Percentiles rank a stretch among this genome's conserved stretches.
These are phyloP conservation scores for Planiliza haematocheilus DNA, from an alignment of 2,113 vertebrate species.

Conservation along the genomic window DNA sequence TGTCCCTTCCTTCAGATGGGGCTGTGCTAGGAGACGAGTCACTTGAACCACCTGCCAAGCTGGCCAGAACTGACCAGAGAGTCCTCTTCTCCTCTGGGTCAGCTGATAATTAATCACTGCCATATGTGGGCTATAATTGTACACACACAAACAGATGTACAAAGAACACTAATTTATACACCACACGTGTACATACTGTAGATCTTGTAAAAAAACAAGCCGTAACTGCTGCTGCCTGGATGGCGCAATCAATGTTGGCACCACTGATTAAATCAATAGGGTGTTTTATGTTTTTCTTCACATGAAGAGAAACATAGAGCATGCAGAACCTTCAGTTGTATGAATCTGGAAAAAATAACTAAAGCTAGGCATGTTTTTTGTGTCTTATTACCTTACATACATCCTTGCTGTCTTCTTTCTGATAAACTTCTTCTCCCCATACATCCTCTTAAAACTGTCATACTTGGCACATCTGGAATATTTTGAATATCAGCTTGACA, in stretches of 20 bases:
- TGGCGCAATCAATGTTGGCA: slow-evolving; percentile 43
- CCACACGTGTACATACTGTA: slow-evolving; percentile 60
- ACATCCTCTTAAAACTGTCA: slow-evolving; percentile 49
- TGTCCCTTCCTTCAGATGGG: slow-evolving; percentile 85
- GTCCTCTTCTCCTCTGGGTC: slow-evolving; percentile 80
- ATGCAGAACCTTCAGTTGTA: slow-evolving; percentile 34
- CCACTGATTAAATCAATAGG: slow-evolving; percentile 23
- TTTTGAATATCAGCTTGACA: not conserved
- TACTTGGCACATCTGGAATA: slow-evolving; percentile 45
- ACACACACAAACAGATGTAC: slow-evolving; percentile 59
- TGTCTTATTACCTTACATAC: slow-evolving; percentile 34
- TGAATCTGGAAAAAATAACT: slow-evolving; percentile 50
- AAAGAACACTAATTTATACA: slow-evolving; percentile 73
- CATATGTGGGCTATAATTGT: slow-evolving; percentile 16
- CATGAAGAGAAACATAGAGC: slow-evolving; percentile 26
- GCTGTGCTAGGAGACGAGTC: slow-evolving; percentile 84
- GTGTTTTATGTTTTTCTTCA: not conserved
- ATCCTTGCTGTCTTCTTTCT: slow-evolving; percentile 32
- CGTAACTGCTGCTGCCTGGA: slow-evolving; percentile 58
- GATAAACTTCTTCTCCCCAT: slow-evolving; percentile 35
- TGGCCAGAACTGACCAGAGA: slow-evolving; percentile 88
- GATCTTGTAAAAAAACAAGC: slow-evolving; percentile 46
- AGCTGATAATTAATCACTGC: slow-evolving; percentile 75
- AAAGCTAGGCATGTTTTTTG: slow-evolving; percentile 40
- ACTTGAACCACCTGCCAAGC: slow-evolving; percentile 90